phyloP scores from a whole-genome alignment of 2,888 invertebrate genomes.

The Drosophila ustulata region DNA sequence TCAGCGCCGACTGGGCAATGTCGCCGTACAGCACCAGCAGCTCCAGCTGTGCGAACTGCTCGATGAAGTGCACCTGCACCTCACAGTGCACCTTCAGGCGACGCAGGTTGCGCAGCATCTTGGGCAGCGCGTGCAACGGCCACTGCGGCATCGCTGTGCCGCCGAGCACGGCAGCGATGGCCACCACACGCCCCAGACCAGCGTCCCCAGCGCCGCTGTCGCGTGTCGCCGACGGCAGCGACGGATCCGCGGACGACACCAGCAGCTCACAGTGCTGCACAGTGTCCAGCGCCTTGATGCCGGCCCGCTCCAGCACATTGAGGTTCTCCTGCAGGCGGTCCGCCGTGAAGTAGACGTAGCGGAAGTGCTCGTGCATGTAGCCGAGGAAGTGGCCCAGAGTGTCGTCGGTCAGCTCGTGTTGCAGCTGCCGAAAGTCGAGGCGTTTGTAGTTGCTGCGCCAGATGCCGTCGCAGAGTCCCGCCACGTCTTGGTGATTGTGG shows the following conservation, averaged over 20 bases:
- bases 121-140: constrained; percentile 57
- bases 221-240: fast-evolving
- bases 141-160: constrained; percentile 39
- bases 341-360: constrained; percentile 40
- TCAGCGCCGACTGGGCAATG: constrained; percentile 46
- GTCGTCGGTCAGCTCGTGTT: constrained; percentile 26
- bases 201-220: neutral
- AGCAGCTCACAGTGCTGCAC: constrained; percentile 46
- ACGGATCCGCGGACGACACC: neutral
- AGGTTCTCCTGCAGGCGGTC: constrained; percentile 48
- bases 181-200: neutral
- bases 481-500: constrained; percentile 16
- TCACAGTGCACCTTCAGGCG: constrained; percentile 49
- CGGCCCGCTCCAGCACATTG: constrained; percentile 41
- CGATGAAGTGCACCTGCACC: constrained; percentile 57
- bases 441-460: constrained; percentile 30
- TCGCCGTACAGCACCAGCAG: constrained; percentile 35
- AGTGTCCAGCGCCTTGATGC: constrained; percentile 23
- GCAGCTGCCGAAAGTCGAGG: constrained; percentile 44
- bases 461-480: constrained; percentile 21
- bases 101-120: constrained; percentile 44
- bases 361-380: constrained; percentile 38
- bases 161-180: constrained; percentile 15
- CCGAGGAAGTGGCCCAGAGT: constrained; percentile 28
- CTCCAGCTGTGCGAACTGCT: constrained; percentile 47